phyloP scores from a whole-genome alignment of 2,113 vertebrate genomes.

The Nannobrachium achirus region DNA sequence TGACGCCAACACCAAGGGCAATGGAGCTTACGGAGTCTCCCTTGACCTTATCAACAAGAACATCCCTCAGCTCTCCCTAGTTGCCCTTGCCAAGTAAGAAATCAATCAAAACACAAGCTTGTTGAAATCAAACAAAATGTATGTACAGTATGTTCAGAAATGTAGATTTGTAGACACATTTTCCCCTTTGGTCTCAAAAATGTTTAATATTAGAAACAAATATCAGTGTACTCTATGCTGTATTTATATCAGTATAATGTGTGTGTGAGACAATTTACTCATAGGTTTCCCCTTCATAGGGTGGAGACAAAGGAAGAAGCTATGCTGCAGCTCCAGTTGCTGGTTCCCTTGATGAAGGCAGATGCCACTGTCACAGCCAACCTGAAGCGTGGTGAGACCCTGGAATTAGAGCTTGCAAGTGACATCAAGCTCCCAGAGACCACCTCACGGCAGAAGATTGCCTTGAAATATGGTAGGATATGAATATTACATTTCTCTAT shows the following conservation, averaged over 20 bases:
- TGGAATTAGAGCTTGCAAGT: constrained; percentile 81
- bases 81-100: constrained; percentile 86
- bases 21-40: constrained; percentile 79
- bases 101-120: constrained; percentile 1
- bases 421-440: constrained; percentile 76
- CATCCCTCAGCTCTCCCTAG: constrained; percentile 82
- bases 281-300: constrained; percentile 60
- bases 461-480: constrained; percentile 83
- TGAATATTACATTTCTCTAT: too few relatives aligned
- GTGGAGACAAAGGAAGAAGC: constrained; percentile 76
- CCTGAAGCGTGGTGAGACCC: constrained; percentile 69
- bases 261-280: too few relatives aligned
- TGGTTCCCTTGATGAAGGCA: constrained; percentile 79
- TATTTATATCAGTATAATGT: too few relatives aligned
- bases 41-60: constrained; percentile 88
- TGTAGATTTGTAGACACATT: too few relatives aligned
- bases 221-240: too few relatives aligned
- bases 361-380: constrained; percentile 81
- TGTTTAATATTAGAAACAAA: too few relatives aligned
- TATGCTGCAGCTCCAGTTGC: constrained; percentile 81
- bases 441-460: constrained; percentile 79
- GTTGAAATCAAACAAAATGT: too few relatives aligned
- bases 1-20: constrained; percentile 73
- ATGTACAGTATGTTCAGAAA: too few relatives aligned
- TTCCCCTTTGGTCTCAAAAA: too few relatives aligned